Conservation (phyloP, 2,888 invertebrate genomes). For the Clunio marinus region DNA sequence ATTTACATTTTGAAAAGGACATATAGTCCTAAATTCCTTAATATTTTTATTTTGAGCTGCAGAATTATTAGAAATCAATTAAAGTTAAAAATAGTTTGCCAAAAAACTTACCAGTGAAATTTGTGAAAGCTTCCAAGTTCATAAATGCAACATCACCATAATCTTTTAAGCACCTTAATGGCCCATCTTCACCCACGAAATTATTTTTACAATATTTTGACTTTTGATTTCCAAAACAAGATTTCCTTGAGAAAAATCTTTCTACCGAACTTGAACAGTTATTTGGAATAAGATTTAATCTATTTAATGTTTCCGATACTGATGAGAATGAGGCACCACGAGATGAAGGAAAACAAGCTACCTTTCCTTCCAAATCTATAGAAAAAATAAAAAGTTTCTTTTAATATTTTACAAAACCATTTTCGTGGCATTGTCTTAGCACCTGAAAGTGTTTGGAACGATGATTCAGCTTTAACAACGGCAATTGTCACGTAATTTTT, state of each 20-base stretch:
- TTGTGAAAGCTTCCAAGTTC: slow-evolving; percentile 58
- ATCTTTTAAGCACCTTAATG: slow-evolving; percentile 63
- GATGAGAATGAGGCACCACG: slow-evolving; percentile 69
- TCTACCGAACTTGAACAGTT: slow-evolving; percentile 44
- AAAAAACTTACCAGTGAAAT: slow-evolving; percentile 55
- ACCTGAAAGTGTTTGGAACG: slow-evolving; percentile 49
- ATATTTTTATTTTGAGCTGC: no score
- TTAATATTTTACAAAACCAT: no score
- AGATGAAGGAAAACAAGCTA: slow-evolving; percentile 76
- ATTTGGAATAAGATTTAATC: slow-evolving; percentile 51
- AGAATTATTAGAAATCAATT: no score
- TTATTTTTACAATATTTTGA: slow-evolving; percentile 46
- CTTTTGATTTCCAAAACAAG: slow-evolving; percentile 58
- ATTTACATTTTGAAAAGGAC: slow-evolving; percentile 52
- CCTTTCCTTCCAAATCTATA: slow-evolving; percentile 63
- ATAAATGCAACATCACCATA: slow-evolving; percentile 76
- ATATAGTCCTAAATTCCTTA: no score
- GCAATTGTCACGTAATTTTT: slow-evolving; percentile 57
- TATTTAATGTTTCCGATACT: slow-evolving; percentile 52
- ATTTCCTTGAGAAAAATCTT: slow-evolving; percentile 62
- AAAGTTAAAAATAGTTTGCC: no score
- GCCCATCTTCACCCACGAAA: slow-evolving; percentile 58
- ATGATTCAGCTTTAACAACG: slow-evolving; percentile 59
- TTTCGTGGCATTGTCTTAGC: no score
- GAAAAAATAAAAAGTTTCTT: neutral